Evolutionary conservation across 2,888 invertebrate species (phyloP), one percentile per base, ranked within the genome.

Genomic region (Epirrhoe tristata): DNA sequence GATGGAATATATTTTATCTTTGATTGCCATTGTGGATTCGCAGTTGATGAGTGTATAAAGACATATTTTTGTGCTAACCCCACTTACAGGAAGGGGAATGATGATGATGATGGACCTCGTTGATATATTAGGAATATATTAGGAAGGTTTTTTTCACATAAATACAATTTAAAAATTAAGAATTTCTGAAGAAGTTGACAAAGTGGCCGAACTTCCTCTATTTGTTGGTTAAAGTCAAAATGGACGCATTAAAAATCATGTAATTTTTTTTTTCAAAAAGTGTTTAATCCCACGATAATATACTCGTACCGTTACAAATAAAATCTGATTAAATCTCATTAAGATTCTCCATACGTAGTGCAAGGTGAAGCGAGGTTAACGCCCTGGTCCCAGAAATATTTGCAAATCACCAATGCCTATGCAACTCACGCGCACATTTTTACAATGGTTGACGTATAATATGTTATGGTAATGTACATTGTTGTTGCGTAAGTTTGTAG

Each of bases 351-450:
- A 72, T 80, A 80, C 89, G 83, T 81, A 77, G 70, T 72, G 80
- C 93, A 93, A 93, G 93, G 93, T 93, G 89, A 93, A 77, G 73
- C 16, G 81, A 81, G 92, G 86, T 71, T 91, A 86, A 83, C 90
- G 93, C 91, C 89, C 92, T 68, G 69, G 64, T 54, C 67, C 66
- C 60, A 79, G 86, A 83, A 89, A 89, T 88, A 88, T 88, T 91
- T 87, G 89, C 89, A 89, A 86, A 88, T 89, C 77, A 72, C 67
- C 78, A 57, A 76, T 80, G 81, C 75, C 75, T 74, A 91, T 89
- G 85, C 89, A 66, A 71, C 80, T 77, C 90, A 89, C 90, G 90
- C 66, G 53, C 76, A n/a, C 8, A 74, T 76, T 75, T 78, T 82
- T 84, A 67, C 67, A 67, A 69, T 69, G 70, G 69, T 68, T 63